Percentiles rank a stretch among this genome's conserved stretches.
phyloP scores from a whole-genome alignment of 2,888 invertebrate species.

The Celastrina argiolus region DNA sequence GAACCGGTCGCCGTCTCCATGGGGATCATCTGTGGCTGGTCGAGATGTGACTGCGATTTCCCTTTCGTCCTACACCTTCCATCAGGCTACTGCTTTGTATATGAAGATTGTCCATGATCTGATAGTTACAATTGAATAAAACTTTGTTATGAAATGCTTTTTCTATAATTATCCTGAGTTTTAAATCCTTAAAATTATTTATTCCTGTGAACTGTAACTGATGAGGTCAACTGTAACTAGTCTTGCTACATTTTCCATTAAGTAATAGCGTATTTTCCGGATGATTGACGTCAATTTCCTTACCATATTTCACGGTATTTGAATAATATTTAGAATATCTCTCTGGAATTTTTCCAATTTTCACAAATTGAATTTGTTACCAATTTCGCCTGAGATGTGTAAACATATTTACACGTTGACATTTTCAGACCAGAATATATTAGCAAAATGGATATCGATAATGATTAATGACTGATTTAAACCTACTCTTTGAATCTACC shows the following conservation, averaged over 20 bases:
- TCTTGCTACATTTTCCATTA: neutral
- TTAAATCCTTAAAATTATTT: too few relatives aligned
- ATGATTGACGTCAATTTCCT: neutral
- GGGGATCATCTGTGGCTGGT: constrained; percentile 64
- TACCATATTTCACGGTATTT: neutral
- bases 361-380: neutral
- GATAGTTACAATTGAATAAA: neutral
- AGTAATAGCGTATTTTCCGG: neutral
- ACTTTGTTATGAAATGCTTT: neutral
- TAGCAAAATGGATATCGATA: too few relatives aligned
- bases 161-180: neutral
- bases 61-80: constrained; percentile 59
- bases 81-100: constrained; percentile 64
- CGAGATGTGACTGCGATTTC: constrained; percentile 67
- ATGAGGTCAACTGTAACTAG: neutral
- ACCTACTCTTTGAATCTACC: too few relatives aligned
- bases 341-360: neutral
- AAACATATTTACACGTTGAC: neutral
- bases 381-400: neutral
- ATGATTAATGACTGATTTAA: too few relatives aligned
- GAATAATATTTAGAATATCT: neutral
- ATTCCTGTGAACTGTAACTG: too few relatives aligned
- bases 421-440: neutral
- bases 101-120: constrained; percentile 61
- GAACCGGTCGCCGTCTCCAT: constrained; percentile 60